These are phyloP conservation scores for Papilio elwesi DNA, from an alignment of 2,888 invertebrate species.

Conservation along the genomic window DNA sequence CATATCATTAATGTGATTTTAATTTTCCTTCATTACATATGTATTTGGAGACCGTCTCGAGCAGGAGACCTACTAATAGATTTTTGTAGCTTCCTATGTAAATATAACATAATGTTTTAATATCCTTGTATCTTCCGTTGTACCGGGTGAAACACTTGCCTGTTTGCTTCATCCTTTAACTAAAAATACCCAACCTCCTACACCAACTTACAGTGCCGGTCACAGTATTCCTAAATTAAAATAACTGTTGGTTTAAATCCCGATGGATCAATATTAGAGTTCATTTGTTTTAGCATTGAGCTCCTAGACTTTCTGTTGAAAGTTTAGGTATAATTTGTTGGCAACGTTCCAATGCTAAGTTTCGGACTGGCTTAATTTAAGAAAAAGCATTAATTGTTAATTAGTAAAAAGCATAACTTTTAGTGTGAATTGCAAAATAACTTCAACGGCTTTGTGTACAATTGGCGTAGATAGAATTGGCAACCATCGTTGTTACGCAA, in stretches of 20 bases:
- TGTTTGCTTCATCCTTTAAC: too few relatives aligned
- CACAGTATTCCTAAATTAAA: background rate
- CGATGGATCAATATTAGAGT: background rate
- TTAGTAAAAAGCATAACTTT: background rate
- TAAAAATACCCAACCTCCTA: too few relatives aligned
- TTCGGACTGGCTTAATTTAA: background rate
- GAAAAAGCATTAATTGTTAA: conserved; percentile 18
- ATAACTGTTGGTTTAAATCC: background rate
- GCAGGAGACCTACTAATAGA: too few relatives aligned
- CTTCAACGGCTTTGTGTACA: background rate
- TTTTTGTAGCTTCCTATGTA: too few relatives aligned
- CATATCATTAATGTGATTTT: too few relatives aligned
- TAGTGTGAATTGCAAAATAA: background rate
- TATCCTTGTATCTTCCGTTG: too few relatives aligned
- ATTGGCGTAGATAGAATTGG: background rate
- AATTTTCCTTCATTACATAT: too few relatives aligned
- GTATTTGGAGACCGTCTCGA: too few relatives aligned
- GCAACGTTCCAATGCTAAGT: conserved; percentile 10
- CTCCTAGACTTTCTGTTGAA: conserved; percentile 2
- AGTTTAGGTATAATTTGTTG: conserved; percentile 18
- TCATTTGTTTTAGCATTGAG: conserved; percentile 13
- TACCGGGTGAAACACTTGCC: too few relatives aligned
- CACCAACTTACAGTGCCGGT: too few relatives aligned
- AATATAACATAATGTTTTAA: too few relatives aligned
- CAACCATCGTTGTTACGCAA: background rate